Evolutionary conservation across 2,797 vertebrate species (phyloP), one percentile per base, ranked within the genome.

Genomic region (Chelidonichthys spinosus): DNA sequence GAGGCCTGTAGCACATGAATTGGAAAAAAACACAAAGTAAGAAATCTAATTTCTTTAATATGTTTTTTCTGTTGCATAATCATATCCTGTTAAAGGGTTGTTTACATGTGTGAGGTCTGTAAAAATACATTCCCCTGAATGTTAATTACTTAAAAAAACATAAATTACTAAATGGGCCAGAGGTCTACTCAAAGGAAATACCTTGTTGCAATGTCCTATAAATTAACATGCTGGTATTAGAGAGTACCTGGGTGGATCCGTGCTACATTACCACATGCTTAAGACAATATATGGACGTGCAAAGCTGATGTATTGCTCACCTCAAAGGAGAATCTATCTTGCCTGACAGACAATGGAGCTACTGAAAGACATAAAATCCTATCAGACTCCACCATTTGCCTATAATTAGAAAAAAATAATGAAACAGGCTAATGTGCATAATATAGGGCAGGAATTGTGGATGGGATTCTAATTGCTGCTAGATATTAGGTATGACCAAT

Each of bases 341-440:
- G 54, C 49, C 72, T 69, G 83, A 87, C 83, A 87, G 82, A 90
- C 77, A 88, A 75, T 82, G 60, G 71, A 74, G 78, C 71, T 64
- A 69, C 49, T 76, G 69, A 85, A 88, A 90, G 81, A 86, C 79
- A 90, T 85, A 73, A 78, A 92, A 90, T 87, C 84, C 86, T 89
- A 91, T 93, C 91, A 93, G 92, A 94, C 92, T 88, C 55, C 68
- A 77, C 86, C 83, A 86, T 84, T 91, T 65, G 69, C 60, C 79
- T 84, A 74, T 93, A 89, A 92, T 91, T 89, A 90, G 79, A 84
- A 90, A 88, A 88, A 18, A 50, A 90, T 89, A 87, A 91, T 91
- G 84, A 90, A 86, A 88, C 60, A 76, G 76, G 50, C 56, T 39
- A 75, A 85, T 86, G 76, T 81, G 70, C 54, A 79, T 81, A 79